These are phyloP conservation scores for Equus przewalskii DNA, from an alignment of 2,113 vertebrate species.

Conservation along the genomic window DNA sequence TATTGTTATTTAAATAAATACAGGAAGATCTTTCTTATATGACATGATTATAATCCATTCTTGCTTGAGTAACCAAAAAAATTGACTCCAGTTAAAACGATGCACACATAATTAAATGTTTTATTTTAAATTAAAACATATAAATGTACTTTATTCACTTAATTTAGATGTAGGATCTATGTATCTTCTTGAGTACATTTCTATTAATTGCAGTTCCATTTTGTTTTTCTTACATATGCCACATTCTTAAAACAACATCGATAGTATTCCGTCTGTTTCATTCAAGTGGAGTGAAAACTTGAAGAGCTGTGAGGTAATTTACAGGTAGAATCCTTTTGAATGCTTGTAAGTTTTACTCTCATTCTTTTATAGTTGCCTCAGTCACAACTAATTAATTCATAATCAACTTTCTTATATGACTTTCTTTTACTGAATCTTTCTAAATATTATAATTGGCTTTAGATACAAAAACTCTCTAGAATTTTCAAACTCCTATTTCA, in stretches of 20 bases:
- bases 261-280: background rate
- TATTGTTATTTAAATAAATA: background rate
- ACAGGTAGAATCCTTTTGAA: background rate
- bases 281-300: background rate
- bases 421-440: background rate
- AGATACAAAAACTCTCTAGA: background rate
- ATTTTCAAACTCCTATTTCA: background rate
- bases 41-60: background rate
- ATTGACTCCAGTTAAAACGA: background rate
- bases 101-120: background rate
- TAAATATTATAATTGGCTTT: background rate
- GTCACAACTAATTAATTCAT: background rate
- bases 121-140: conserved; percentile 15
- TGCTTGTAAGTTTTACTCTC: background rate
- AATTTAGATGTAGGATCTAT: background rate
- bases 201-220: background rate
- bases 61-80: background rate
- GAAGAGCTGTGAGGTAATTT: background rate
- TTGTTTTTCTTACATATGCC: background rate
- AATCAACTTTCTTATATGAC: background rate
- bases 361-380: background rate
- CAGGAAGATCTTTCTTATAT: background rate
- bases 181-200: background rate
- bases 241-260: background rate
- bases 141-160: background rate